Base-by-base conservation (phyloP, 2,113 vertebrate genomes). In the Apteryx mantelli region DNA sequence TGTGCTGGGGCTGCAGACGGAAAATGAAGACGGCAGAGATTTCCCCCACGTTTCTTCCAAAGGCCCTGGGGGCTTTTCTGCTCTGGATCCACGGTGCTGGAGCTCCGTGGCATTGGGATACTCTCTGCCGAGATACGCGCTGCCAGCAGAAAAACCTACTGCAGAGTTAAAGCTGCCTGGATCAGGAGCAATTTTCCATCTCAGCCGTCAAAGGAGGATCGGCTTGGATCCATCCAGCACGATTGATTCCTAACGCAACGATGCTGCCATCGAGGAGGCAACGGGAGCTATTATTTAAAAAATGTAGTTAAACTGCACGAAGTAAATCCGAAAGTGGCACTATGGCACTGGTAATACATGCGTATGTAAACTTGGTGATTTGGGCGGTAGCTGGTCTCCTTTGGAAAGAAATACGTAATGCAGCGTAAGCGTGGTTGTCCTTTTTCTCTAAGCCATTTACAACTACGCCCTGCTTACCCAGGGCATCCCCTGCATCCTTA, bases 351-450 rank as follows among this genome's bases (percentile, higher is more conserved):
- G 14, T 28, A 53, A 52, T 9, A 40, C 0, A 2, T 40, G 40
- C 13, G 25, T 40, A 55, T 55, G 7, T 20, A 18, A 56, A 7
- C 5, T 40, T 24, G 3, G 3, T 53, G 61, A 56, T 60, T 40
- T 53, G 56, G 60, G 52, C 0, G 0, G 7, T 40, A 19, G 5
- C 4, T 63, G 8, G 7, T 34, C 80, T 74, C 1, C 38, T 79
- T 61, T 12, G 36, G 48, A 80, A 85, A 65, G 7, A 76, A 76
- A 40, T 12, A 26, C 2, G 36, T 9, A 58, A 34, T 64, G 25
- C 30, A 64, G 50, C 25, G 5, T 38, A 64, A 32, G 36, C 16
- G 40, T 65, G 53, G 8, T 16, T 64, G 19, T 16, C 5, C 46
- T 69, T 79, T 77, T 76, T 38, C 48, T 71, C 17, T 61, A 56